Evolutionary conservation across 64 coral and sea anemone genomes (phyloP).

Genomic region (Pocillopora damicornis): DNA sequence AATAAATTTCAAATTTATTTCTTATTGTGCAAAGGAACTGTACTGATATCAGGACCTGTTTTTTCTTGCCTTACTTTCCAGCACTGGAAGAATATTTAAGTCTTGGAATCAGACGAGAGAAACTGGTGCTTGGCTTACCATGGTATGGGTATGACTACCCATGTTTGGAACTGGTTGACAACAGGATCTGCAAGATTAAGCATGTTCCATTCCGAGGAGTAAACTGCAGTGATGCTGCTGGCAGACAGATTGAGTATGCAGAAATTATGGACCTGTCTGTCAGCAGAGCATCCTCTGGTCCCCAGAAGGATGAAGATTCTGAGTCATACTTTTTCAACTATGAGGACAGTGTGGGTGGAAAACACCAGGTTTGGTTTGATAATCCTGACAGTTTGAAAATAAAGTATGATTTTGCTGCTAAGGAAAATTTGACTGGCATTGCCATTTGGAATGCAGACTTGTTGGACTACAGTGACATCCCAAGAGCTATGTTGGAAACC

Average conservation of each 20-base stretch:
- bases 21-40: too few relatives aligned
- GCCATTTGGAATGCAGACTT: conserved; percentile 86
- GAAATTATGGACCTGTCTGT: conserved; percentile 74
- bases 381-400: conserved; percentile 50
- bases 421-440: conserved; percentile 57
- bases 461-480: conserved; percentile 72
- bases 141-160: conserved; percentile 97
- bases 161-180: conserved; percentile 31
- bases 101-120: conserved; percentile 60
- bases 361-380: conserved; percentile 88
- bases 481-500: conserved; percentile 46
- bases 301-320: conserved; percentile 56
- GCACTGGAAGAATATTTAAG: conserved; percentile 75
- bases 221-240: conserved; percentile 97
- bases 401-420: conserved; percentile 63
- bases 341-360: conserved; percentile 48
- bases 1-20: too few relatives aligned
- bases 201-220: conserved; percentile 83
- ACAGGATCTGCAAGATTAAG: conserved; percentile 70
- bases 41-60: background rate
- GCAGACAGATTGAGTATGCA: conserved; percentile 75
- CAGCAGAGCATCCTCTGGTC: conserved; percentile 46
- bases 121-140: conserved; percentile 87
- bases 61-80: background rate
- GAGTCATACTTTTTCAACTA: conserved; percentile 76